phyloP scores from a whole-genome alignment of 2,113 vertebrate genomes.

The Neogobius melanostomus region DNA sequence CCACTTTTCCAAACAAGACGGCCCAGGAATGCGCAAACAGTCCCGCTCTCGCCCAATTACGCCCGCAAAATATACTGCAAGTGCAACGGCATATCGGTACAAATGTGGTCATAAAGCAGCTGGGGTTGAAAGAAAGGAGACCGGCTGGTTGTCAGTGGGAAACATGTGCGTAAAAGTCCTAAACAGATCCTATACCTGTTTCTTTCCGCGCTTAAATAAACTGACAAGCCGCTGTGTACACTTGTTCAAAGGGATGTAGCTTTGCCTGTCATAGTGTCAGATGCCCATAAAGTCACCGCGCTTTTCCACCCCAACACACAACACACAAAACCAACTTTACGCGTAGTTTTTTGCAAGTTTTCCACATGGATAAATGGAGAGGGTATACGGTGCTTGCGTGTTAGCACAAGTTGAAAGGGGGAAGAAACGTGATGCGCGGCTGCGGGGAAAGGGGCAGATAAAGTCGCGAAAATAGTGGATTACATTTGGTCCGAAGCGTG shows the following conservation, averaged over 20 bases:
- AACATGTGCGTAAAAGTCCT: constrained; percentile 15
- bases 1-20: not conserved
- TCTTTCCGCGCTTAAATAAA: too few relatives aligned
- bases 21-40: not conserved
- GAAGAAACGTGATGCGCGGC: constrained; percentile 28
- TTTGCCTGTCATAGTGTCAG: not conserved
- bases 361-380: not conserved
- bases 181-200: not conserved
- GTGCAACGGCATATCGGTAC: not conserved
- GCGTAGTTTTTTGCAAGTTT: not conserved
- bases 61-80: not conserved
- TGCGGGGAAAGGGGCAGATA: not conserved
- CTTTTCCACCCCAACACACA: not conserved
- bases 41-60: not conserved
- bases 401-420: constrained; percentile 49
- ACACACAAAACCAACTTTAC: not conserved
- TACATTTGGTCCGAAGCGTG: not conserved
- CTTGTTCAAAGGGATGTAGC: not conserved
- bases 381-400: constrained; percentile 27
- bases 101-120: not conserved
- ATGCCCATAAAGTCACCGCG: not conserved
- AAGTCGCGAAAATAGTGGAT: not conserved
- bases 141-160: constrained; percentile 14
- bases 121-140: not conserved
- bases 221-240: not conserved